Evolutionary conservation across 2,797 vertebrate genomes (phyloP).

Genomic region (Chaetophractus vellerosus): DNA sequence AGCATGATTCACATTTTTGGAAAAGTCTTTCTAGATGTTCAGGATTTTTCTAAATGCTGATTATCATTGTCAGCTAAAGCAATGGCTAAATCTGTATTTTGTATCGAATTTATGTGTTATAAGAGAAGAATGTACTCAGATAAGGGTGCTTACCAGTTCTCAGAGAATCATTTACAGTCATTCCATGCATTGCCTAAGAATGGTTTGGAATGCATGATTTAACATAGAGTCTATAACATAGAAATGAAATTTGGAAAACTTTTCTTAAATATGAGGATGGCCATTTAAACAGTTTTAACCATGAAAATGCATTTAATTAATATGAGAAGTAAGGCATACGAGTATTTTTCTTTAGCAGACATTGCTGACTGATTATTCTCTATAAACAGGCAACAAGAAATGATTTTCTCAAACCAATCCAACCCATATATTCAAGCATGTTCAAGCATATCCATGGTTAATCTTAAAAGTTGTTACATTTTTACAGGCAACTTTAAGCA

Average conservation of each 20-base stretch:
- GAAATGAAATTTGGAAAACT: not conserved
- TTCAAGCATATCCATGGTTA: not conserved
- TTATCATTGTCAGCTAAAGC: not conserved
- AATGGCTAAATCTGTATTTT: conserved; percentile 34
- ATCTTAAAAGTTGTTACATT: conserved; percentile 15
- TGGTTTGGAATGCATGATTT: conserved; percentile 28
- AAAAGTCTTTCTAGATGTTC: not conserved
- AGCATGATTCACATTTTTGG: not conserved
- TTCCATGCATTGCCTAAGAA: conserved; percentile 8
- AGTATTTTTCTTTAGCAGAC: conserved; percentile 7
- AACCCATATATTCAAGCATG: not conserved
- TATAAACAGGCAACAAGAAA: conserved; percentile 33
- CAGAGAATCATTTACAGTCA: conserved; percentile 8
- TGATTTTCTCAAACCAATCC: not conserved
- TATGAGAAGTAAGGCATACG: not conserved
- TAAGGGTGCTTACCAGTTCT: not conserved
- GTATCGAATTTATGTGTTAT: conserved; percentile 30
- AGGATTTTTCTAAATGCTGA: not conserved
- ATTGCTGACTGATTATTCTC: conserved; percentile 37
- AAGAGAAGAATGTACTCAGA: conserved; percentile 12
- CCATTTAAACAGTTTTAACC: conserved; percentile 42
- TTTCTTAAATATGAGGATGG: not conserved
- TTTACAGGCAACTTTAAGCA: conserved; percentile 6
- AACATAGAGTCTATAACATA: conserved; percentile 44
- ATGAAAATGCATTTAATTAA: conserved; percentile 27